Evolutionary conservation across 2,797 vertebrate genomes (phyloP), one percentile per base, ranked within the genome.

Genomic region (Vespertilio murinus): DNA sequence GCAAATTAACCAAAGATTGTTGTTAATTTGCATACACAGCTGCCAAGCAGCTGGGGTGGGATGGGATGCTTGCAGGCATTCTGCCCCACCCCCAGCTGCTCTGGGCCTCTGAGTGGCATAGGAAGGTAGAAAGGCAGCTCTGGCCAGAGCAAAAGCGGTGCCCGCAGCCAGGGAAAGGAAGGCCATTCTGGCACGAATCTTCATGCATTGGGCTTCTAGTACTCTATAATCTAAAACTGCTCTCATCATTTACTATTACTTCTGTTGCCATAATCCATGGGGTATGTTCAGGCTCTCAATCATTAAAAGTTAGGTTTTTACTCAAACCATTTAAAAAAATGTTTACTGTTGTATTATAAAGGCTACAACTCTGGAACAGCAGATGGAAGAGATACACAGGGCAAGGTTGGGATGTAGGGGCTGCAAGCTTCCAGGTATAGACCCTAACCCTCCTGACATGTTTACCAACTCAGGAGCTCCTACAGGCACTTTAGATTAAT

Each of bases 231-330:
- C 16, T 65, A 79, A 91, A 78, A 78, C 28, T 88, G 45, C 18
- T 61, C 25, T 92, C 35, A 91, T 70, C 52, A 84, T 54, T 64
- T 80, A 42, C 20, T 80, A 86, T 90, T 40, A 80, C 23, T 86
- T 94, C 56, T 91, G 52, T 40, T 93, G 42, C 12, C 25, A 92
- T 42, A 84, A 94, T 80, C 42, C 20, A 80, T 20, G 54, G 13
- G 64, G 75, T 81, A 38, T 69, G 35, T 71, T 86, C 5, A 93
- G 35, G 12, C 8, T 75, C 16, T 79, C 70, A 45, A 38, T 59
- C 88, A 67, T 40, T 73, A 17, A 91, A 25, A 52, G 13, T 9
- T 91, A n/a, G 18, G 40, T 45, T 88, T 94, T 85, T 69, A 88
- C 12, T 65, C 13, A 77, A 88, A 25, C 20, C 35, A 49, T 49